Percentiles rank a stretch among this genome's conserved stretches.
Evolutionary conservation across 2,797 vertebrate species (phyloP).

Genomic region (Naso thynnoides): DNA sequence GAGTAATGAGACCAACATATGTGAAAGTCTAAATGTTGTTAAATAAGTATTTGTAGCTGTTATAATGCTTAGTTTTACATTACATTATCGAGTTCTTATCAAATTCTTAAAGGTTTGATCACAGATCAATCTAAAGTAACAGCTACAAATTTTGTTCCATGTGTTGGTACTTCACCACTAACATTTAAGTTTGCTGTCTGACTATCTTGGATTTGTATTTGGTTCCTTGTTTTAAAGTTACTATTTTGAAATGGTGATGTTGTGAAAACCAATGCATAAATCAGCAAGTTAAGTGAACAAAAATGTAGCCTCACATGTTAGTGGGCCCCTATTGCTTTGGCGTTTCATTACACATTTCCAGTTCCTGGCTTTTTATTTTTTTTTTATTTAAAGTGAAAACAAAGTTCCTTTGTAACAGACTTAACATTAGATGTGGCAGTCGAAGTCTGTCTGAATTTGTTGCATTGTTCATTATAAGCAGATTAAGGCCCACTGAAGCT

Average conservation of each 20-base stretch:
- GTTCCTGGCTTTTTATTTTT: conserved; percentile 7
- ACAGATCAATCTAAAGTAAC: background rate
- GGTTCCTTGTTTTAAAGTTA: background rate
- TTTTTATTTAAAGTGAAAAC: conserved; percentile 24
- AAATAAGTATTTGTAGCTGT: conserved; percentile 10
- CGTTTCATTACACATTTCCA: background rate
- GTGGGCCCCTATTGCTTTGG: conserved; percentile 1
- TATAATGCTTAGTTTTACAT: background rate
- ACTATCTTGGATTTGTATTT: background rate
- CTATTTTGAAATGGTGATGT: background rate
- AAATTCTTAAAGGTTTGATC: background rate
- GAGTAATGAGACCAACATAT: background rate
- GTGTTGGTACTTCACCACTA: background rate
- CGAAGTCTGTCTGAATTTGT: conserved; percentile 53
- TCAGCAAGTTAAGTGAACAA: background rate
- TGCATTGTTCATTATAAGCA: conserved; percentile 63
- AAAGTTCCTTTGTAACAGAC: conserved; percentile 51
- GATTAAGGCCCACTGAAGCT: conserved; percentile 61
- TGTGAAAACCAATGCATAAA: background rate
- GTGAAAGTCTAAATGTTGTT: background rate
- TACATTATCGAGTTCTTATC: background rate
- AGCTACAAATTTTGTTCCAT: background rate
- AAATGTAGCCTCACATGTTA: background rate
- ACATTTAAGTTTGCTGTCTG: background rate
- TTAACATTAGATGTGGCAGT: conserved; percentile 34